Evolutionary conservation across 2,888 invertebrate species (phyloP), one percentile per base, ranked within the genome.

Genomic region (Spodoptera exigua): DNA sequence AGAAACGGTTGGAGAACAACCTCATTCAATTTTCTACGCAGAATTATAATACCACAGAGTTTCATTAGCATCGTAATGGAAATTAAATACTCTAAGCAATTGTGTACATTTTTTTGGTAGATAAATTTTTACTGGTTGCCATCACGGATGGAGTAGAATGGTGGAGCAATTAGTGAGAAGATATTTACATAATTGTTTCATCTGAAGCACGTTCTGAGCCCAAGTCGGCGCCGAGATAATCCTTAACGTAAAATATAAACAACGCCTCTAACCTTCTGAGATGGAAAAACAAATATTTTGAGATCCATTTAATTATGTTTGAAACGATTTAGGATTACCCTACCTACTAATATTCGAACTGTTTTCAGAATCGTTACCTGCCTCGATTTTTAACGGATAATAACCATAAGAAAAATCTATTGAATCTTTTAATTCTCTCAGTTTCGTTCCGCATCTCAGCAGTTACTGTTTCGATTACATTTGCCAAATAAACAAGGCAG

Each of bases 121-220:
- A 74, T 73, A 60, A 35, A 45, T 61, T 77, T 70, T 65, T 71
- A 62, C 49, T 68, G 53, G 49, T 58, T 16, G 39, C 69, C 68
- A 70, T 74, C 70, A 65, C 52, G 60, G 53, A 68, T 70, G 67
- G 79, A 79, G 70, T 66, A 74, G 51, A 80, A 76, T 63, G 74
- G 59, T 52, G 49, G 43, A 75, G 76, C 78, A 85, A 85, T 86
- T 84, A 85, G 76, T 70, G 57, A 65, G 73, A 68, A 36, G 60
- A 70, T 74, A 83, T 81, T 83, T 74, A 79, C 82, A 83, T 83
- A 85, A 86, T 80, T 81, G 77, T 82, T 81, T 78, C 78, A 77
- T 75, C 75, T 76, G 74, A 74, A 71, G 76, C 63, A 81, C 74
- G 72, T 69, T 72, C 68, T 62, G 63, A 54, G 46, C 43, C 43